Evolutionary conservation across 1,140 invertebrate genomes (phyloP), one percentile per base, ranked within the genome.

Genomic region (Mizuhopecten yessoensis): DNA sequence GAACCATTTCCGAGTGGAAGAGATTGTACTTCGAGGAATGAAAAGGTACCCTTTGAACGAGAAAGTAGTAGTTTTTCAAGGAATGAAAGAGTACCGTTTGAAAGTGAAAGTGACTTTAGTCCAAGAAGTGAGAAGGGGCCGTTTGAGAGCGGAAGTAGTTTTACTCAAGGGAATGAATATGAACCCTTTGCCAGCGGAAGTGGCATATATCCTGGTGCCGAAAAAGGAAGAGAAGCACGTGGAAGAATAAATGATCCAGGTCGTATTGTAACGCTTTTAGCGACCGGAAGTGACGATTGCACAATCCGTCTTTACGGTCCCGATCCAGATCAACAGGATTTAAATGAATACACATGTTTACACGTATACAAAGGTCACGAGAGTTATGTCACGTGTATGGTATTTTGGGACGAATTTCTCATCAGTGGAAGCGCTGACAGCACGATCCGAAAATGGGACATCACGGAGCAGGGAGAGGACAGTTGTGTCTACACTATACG

Each of bases 251-350:
- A 5, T 49, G 45, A 20, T 49, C 3, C 20, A 29, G 57, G n/a
- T 75, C 57, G 29, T 17, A 75, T 29, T 29, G 17, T 75, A 29
- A 75, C 57, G n/a, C 57, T 75, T 17, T n/a, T 75, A 75, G 57
- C 57, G 29, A 75, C 57, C 57, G 57, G 57, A 75, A 75, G 57
- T 75, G 57, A 75, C 57, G 57, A 75, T 29, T 75, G 57, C n/a
- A 75, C 57, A 9, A 75, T 75, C 57, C 57, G 57, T 29, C 57
- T 75, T 5, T 75, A 75, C 29, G 57, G 57, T 29, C 57, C 57
- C 5, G 23, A 75, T 75, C 57, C 57, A 17, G 57, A 75, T 75
- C 23, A 75, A 17, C 23, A 75, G 9, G 57, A 75, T 29, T 75
- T 75, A n/a, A 75, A 1, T 29, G 57, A 75, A 5, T 75, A 75